Base-by-base conservation (phyloP, 2,113 vertebrate genomes). In the Sinocyclocheilus anophthalmus region DNA sequence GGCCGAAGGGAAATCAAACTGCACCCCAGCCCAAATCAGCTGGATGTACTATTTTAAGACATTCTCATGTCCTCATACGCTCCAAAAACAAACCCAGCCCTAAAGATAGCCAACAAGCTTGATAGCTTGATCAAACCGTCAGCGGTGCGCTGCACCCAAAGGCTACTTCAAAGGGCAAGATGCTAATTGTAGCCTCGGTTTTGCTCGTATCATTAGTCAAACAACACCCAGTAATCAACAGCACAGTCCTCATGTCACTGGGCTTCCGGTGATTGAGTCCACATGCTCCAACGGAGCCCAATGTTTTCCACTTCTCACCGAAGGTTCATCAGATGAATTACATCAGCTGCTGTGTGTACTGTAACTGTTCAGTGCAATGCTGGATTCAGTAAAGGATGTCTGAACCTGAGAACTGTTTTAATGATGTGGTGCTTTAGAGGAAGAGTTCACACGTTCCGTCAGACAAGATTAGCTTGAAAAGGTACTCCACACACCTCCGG, bases 181-280 rank as follows among this genome's bases (percentile, higher is more conserved):
- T 85, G 59, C 39, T 83, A 88, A 88, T 85, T 86, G 87, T 83
- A 84, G 65, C 75, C 12, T 84, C 79, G 80, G 37, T 81, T 57
- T 85, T 76, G 76, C 20, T 57, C 80, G 80, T 86, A 79, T 88
- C 80, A 88, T 88, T 88, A 86, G 65, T 65, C 55, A 76, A 42
- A 83, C 76, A 82, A 42, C 16, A 86, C 63, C 80, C 84, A 75
- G 67, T 80, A 84, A 86, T 86, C 84, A 63, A 7, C 77, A 42
- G 20, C 37, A 79, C 80, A 20, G 24, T 55, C 75, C 50, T 53
- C 3, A 9, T 75, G 65, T 79, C 80, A 50, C 59, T 73, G 65
- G 37, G 50, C 75, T 83, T 88, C 80, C 84, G 83, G 87, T 53
- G 75, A 79, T 88, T 8, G 30, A 79, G 42, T 42, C 24, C 20